phyloP scores from a whole-genome alignment of 37 sponge, comb jelly and placozoan genomes.

The Haliclona indistincta region DNA sequence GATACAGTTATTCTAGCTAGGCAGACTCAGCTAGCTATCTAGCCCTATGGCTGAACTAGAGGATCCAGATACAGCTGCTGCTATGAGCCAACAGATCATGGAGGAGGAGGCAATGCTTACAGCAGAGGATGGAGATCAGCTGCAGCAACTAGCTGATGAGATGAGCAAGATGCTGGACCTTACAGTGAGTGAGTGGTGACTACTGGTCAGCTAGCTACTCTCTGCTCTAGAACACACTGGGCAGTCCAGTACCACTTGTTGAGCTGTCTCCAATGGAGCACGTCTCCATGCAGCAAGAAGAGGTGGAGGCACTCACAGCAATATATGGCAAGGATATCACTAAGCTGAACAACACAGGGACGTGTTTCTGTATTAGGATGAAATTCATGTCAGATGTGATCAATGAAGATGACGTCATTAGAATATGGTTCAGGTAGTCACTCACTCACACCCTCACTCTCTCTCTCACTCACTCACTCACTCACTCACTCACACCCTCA shows the following conservation, averaged over 20 bases:
- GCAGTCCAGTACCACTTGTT: slow-evolving; percentile 33
- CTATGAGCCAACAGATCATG: no score
- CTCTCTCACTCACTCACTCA: neutral
- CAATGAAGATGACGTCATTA: slow-evolving; percentile 46
- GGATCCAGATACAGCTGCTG: no score
- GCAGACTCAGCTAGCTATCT: no score
- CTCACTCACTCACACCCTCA: neutral
- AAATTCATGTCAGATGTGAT: slow-evolving; percentile 36
- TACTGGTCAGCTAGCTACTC: neutral
- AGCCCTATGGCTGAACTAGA: no score
- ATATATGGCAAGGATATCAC: slow-evolving; percentile 44
- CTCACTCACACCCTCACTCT: no score
- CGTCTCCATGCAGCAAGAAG: slow-evolving; percentile 39
- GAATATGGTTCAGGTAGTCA: slow-evolving; percentile 47
- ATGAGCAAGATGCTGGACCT: no score
- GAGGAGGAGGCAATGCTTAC: no score
- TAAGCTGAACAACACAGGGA: slow-evolving; percentile 26
- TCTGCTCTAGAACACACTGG: slow-evolving; percentile 30
- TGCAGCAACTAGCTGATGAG: no score
- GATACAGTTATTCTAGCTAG: no score
- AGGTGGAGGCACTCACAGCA: slow-evolving; percentile 34
- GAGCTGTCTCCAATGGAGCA: slow-evolving; percentile 47
- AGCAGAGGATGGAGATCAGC: no score
- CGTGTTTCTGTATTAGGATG: slow-evolving; percentile 27
- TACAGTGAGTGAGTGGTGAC: neutral